phyloP scores from a whole-genome alignment of 2,888 invertebrate species.

The Cryptus viduatorius region DNA sequence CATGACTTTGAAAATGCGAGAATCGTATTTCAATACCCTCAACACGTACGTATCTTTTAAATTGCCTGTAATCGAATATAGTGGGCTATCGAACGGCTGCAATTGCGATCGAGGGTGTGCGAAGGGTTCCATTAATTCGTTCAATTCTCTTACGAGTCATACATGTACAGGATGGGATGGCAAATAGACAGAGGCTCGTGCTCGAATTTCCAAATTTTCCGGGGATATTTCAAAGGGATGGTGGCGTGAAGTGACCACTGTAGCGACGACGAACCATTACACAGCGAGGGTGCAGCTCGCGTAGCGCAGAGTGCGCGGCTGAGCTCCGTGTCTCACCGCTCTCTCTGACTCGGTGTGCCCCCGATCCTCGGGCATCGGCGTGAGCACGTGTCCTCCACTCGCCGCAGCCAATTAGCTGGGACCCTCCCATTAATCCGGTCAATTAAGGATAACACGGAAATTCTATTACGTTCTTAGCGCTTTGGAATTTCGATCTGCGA shows the following conservation, averaged over 20 bases:
- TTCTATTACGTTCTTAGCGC: slow-evolving; percentile 69
- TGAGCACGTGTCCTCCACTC: slow-evolving; percentile 73
- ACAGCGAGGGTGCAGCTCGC: background rate
- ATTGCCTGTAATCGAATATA: slow-evolving; percentile 8
- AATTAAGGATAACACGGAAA: slow-evolving; percentile 72
- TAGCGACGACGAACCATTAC: slow-evolving; percentile 26
- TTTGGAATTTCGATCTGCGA: slow-evolving; percentile 60
- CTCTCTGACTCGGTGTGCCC: slow-evolving; percentile 7
- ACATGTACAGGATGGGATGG: slow-evolving; percentile 16
- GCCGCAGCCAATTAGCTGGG: slow-evolving; percentile 81
- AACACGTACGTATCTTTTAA: background rate
- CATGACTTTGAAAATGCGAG: background rate
- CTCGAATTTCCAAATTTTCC: slow-evolving; percentile 51
- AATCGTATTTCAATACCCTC: background rate
- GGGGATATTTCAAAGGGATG: slow-evolving; percentile 46
- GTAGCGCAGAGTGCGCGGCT: slow-evolving; percentile 42
- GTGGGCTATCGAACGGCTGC: background rate
- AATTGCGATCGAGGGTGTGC: slow-evolving; percentile 20
- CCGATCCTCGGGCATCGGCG: slow-evolving; percentile 35
- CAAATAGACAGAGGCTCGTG: slow-evolving; percentile 19
- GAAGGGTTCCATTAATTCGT: slow-evolving; percentile 38
- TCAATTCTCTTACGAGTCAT: slow-evolving; percentile 20
- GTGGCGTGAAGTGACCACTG: slow-evolving; percentile 19
- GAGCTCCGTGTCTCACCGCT: slow-evolving; percentile 51
- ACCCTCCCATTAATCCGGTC: slow-evolving; percentile 81